Conservation (phyloP, 2,113 vertebrate species). For the Vulpes lagopus region DNA sequence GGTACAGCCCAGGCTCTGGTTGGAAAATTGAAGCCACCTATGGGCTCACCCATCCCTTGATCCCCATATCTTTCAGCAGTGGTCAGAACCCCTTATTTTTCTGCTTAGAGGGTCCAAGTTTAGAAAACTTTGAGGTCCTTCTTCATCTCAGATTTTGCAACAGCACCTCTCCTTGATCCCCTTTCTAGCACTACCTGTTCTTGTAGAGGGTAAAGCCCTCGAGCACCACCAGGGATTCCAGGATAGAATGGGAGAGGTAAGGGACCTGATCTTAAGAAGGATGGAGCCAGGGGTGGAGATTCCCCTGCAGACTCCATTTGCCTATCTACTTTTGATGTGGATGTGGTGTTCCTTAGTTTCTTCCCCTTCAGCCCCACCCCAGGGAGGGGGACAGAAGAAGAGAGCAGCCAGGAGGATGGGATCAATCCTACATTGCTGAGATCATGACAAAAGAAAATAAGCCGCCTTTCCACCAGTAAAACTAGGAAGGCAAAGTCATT, state of each 20-base stretch:
- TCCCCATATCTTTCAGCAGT: background rate
- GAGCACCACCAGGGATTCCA: background rate
- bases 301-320: background rate
- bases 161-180: background rate
- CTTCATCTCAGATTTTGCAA: background rate
- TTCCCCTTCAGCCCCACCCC: no score
- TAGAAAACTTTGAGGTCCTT: background rate
- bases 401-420: background rate
- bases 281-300: background rate
- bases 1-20: background rate
- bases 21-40: background rate
- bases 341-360: background rate
- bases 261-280: background rate
- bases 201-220: background rate
- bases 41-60: background rate
- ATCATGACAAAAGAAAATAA: background rate
- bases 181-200: background rate
- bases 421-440: background rate
- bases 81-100: background rate
- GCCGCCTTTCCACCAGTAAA: background rate
- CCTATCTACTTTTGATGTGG: background rate
- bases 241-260: background rate
- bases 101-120: background rate
- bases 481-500: background rate
- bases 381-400: no score